A percentile compares a stretch with the other conserved stretches of the same genome.
These are phyloP conservation scores for Cyprinodon variegatus DNA, from an alignment of 2,113 vertebrate genomes.

Conservation along the genomic window DNA sequence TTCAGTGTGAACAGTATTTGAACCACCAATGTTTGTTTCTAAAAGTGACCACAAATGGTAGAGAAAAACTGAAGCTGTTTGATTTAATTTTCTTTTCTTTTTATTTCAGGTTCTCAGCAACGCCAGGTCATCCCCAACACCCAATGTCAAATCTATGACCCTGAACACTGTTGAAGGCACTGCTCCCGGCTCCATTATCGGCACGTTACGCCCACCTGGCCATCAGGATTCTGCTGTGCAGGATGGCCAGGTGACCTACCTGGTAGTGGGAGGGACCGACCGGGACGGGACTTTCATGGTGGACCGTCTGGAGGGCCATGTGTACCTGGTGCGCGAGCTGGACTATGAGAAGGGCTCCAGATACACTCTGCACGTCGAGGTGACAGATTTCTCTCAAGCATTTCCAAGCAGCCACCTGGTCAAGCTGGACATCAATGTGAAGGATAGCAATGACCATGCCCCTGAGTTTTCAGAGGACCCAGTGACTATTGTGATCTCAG, in stretches of 20 bases:
- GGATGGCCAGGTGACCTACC: conserved; percentile 85
- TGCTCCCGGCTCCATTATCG: conserved; percentile 87
- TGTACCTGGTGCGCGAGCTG: conserved; percentile 87
- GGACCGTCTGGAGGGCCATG: conserved; percentile 86
- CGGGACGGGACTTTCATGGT: conserved; percentile 90
- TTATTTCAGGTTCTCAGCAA: conserved; percentile 84
- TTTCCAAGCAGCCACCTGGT: conserved; percentile 86
- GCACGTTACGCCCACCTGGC: conserved; percentile 79
- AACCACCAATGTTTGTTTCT: conserved; percentile 10
- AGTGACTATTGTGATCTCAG: conserved; percentile 87
- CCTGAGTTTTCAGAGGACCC: conserved; percentile 93
- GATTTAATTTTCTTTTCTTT: background rate
- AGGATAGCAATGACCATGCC: conserved; percentile 92
- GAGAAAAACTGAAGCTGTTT: background rate
- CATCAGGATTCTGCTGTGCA: conserved; percentile 41
- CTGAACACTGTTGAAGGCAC: conserved; percentile 86
- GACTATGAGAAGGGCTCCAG: conserved; percentile 89
- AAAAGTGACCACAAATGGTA: conserved; percentile 5
- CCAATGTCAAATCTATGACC: conserved; percentile 84
- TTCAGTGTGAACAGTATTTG: background rate
- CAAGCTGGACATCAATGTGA: conserved; percentile 87
- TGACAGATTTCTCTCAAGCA: conserved; percentile 80
- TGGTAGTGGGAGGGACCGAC: conserved; percentile 87
- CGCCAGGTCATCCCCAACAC: conserved; percentile 71
- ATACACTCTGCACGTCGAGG: conserved; percentile 88